phyloP scores from a whole-genome alignment of 2,797 vertebrate genomes.

The Tapirus indicus region DNA sequence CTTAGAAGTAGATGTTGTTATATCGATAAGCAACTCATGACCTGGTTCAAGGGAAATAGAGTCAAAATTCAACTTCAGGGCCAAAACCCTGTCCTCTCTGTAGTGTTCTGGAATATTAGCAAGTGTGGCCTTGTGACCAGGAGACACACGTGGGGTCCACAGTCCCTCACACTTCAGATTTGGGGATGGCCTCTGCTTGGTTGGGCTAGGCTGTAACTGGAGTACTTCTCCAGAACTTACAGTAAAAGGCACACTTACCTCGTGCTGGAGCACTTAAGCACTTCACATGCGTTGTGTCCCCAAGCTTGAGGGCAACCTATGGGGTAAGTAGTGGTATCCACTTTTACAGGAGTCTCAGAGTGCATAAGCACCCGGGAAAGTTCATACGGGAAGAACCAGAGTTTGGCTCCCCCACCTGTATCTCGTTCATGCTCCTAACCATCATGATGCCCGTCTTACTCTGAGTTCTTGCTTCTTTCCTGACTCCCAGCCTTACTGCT shows the following conservation, averaged over 20 bases:
- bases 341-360: too few relatives aligned
- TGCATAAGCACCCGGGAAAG: rapidly evolving
- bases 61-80: background rate
- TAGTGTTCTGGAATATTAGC: background rate
- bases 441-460: background rate
- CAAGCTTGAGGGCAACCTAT: rapidly evolving
- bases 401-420: background rate
- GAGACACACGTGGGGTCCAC: rapidly evolving
- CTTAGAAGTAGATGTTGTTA: background rate
- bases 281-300: background rate
- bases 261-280: rapidly evolving
- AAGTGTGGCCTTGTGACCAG: background rate
- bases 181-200: background rate
- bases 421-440: background rate
- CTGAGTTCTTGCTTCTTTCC: background rate
- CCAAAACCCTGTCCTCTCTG: background rate
- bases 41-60: background rate
- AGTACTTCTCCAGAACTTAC: background rate
- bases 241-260: background rate
- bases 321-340: background rate
- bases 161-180: background rate
- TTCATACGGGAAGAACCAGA: background rate
- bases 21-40: background rate
- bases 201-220: background rate
- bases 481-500: too few relatives aligned